Evolutionary conservation across 2,888 invertebrate genomes (phyloP).

Genomic region (Digitonthophagus gazella): DNA sequence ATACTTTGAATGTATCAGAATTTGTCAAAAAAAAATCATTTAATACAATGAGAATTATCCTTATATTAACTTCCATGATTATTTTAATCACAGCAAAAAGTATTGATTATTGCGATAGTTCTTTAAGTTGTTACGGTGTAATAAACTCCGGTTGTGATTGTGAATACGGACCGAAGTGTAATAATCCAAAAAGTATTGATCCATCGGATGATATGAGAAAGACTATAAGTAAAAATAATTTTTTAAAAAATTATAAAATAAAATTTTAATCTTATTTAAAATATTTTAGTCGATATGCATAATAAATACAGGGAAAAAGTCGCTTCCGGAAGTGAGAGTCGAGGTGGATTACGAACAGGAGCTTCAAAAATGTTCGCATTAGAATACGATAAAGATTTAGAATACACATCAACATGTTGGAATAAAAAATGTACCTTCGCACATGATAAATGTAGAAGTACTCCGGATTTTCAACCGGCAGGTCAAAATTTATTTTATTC

Average conservation of each 20-base stretch:
- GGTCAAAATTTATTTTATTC: slow-evolving; percentile 22
- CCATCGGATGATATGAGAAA: neutral
- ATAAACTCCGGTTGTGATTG: slow-evolving; percentile 1
- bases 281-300: slow-evolving; percentile 12
- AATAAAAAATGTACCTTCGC: slow-evolving; percentile 14
- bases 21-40: too few relatives aligned
- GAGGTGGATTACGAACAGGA: slow-evolving; percentile 4
- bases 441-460: slow-evolving; percentile 22
- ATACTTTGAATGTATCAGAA: too few relatives aligned
- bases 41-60: too few relatives aligned
- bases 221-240: neutral
- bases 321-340: slow-evolving; percentile 17
- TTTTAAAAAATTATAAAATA: neutral
- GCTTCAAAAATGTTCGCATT: slow-evolving; percentile 19
- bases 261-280: neutral
- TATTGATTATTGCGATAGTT: neutral
- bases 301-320: slow-evolving; percentile 13
- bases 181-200: neutral
- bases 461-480: slow-evolving; percentile 8
- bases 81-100: too few relatives aligned
- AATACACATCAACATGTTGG: slow-evolving; percentile 19
- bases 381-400: slow-evolving; percentile 17
- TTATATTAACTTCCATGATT: too few relatives aligned
- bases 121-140: neutral
- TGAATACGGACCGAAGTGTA: neutral